Base-by-base conservation (phyloP, 2,113 vertebrate species). In the Callithrix jacchus region DNA sequence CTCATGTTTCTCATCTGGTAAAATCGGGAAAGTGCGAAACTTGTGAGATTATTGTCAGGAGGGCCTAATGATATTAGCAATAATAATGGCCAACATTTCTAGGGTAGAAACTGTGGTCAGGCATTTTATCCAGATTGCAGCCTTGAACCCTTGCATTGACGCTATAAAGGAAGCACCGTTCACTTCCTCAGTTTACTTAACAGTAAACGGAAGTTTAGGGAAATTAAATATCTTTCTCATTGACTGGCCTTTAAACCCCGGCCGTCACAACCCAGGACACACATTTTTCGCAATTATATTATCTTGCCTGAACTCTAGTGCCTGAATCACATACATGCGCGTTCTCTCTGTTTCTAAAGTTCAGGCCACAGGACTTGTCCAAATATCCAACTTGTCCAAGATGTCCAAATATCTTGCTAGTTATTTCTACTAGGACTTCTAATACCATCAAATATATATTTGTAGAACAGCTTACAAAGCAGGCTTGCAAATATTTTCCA, bases 1-100 rank as follows among this genome's bases (percentile, higher is more conserved):
- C 80, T 96, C 77, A 47, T 88, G 82, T 81, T 93, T 82, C 73
- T 87, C 93, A 82, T 85, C 77, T 68, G 85, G 94, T 68, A 30
- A 66, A 47, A 12, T 2, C 17, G 89, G 73, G 40, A 91, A 49
- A 71, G 32, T 47, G 92, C 96, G 93, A 97, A 12, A 8, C 58
- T 49, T 3, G 0, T 4, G 58, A 79, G 21, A 80, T 27, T 3
- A 27, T 54, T 37, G 64, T 64, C 77, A 89, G 32, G 12, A 89
- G 42, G 61, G 20, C 71, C 14, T 37, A 35, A 4, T 32, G 80
- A 20, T 4, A 32, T n/a, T 6, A n/a, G 81, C 16, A 21, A 49
- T 10, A 84, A 58, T 4, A 79, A 79, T 0, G 25, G 30, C 52
- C 18, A 10, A 4, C 1, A 11, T 25, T 47, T 68, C 6, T 17